Conservation (phyloP, 2,797 vertebrate genomes). For the Fistularia tabacaria region DNA sequence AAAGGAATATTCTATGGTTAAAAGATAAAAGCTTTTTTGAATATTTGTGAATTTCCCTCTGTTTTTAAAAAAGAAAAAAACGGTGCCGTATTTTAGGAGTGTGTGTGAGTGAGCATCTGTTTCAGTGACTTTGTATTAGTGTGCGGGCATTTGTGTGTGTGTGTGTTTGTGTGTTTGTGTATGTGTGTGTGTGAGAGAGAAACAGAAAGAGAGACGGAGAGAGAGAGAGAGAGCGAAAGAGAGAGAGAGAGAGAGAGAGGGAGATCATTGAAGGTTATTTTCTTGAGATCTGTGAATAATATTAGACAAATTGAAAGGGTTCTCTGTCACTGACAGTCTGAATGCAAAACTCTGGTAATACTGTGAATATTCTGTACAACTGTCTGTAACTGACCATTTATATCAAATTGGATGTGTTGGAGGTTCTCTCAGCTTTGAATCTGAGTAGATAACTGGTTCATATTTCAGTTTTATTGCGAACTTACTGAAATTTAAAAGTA, state of each 20-base stretch:
- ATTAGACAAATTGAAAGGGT: slow-evolving; percentile 22
- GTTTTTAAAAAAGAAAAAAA: slow-evolving; percentile 3
- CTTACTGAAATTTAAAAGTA: slow-evolving; percentile 20
- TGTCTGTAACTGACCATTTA: slow-evolving; percentile 28
- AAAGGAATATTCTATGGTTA: slow-evolving; percentile 45
- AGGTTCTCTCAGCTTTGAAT: slow-evolving; percentile 13
- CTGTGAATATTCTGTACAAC: slow-evolving; percentile 12
- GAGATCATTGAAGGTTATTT: slow-evolving; percentile 29
- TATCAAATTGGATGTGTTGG: slow-evolving; percentile 3
- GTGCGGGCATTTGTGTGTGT: too few relatives aligned
- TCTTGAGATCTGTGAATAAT: slow-evolving; percentile 24
- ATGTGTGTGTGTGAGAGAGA: too few relatives aligned
- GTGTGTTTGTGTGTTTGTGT: too few relatives aligned
- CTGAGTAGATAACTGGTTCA: slow-evolving; percentile 26
- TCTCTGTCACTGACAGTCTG: slow-evolving; percentile 1
- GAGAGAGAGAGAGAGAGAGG: slow-evolving; percentile 13
- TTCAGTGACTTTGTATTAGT: too few relatives aligned
- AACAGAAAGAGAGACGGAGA: too few relatives aligned
- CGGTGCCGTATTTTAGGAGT: too few relatives aligned
- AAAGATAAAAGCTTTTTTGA: neutral
- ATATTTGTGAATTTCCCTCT: too few relatives aligned
- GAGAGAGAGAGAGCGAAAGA: neutral
- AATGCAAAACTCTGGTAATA: slow-evolving; percentile 19
- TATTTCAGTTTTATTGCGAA: slow-evolving; percentile 25
- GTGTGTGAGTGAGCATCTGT: too few relatives aligned